Evolutionary conservation across 2,888 invertebrate species (phyloP).

Genomic region (Parnassius apollo): DNA sequence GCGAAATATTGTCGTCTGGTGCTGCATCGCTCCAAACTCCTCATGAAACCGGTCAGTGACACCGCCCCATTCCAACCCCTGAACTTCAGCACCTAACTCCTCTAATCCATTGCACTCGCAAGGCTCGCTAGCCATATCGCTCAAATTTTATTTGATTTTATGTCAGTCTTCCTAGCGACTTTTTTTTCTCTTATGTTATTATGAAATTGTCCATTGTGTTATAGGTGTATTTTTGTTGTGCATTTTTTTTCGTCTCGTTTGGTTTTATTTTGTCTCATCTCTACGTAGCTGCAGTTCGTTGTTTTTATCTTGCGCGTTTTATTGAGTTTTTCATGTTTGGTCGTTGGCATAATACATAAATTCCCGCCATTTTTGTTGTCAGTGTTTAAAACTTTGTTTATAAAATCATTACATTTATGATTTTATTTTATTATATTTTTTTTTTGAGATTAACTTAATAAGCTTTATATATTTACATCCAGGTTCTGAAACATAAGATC

Average conservation of each 20-base stretch:
- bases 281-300: conserved; percentile 2
- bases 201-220: conserved; percentile 5
- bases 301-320: conserved; percentile 7
- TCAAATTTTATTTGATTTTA: conserved; percentile 41
- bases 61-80: conserved; percentile 30
- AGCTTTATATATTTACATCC: conserved; percentile 47
- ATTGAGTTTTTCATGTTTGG: conserved; percentile 9
- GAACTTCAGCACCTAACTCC: conserved; percentile 30
- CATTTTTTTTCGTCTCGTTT: conserved; percentile 23
- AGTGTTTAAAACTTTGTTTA: conserved; percentile 21
- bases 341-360: conserved; percentile 3
- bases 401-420: conserved; percentile 8
- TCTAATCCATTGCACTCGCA: conserved; percentile 23
- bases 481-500: conserved; percentile 96
- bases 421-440: too few relatives aligned
- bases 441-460: conserved; percentile 3
- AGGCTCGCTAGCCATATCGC: conserved; percentile 25
- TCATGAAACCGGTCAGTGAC: conserved; percentile 96
- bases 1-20: conserved; percentile 97
- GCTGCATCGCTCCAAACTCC: conserved; percentile 97
- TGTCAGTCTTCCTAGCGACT: conserved; percentile 40
- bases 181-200: conserved; percentile 31
- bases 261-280: conserved; percentile 11
- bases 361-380: conserved; percentile 7
- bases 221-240: conserved; percentile 23